Base-by-base conservation (phyloP, 2,888 invertebrate genomes). In the Watsonalla cultraria region DNA sequence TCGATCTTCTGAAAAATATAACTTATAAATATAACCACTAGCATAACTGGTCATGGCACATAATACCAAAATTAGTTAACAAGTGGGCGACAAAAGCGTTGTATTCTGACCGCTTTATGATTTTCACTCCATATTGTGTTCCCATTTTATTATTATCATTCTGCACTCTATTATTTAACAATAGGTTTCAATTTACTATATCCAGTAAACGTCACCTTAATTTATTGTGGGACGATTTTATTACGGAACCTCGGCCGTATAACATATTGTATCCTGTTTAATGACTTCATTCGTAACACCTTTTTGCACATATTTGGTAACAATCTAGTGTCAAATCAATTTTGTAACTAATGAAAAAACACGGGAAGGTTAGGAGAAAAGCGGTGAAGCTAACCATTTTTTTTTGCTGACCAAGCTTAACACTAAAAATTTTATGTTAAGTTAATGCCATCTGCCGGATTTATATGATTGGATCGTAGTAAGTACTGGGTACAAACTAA, bases 101-200 rank as follows among this genome's bases (percentile, higher is more conserved):
- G 24, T 2, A 24, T 24, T 24, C 24, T 68, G 72, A 58, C 70
- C 70, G 68, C 66, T 78, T 78, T 75, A 77, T 75, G 66, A 64
- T 53, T 62, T 69, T 56, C 60, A 62, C 67, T 70, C 74, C 73
- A 65, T 77, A 79, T 67, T 68, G 57, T 60, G 54, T 59, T 64
- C 60, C 60, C 57, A 60, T 56, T 56, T 37, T 37, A 49, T 35
- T 34, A 7, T 15, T 6, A 2, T n/a, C 15, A 49, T 49, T 49
- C 15, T 49, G 51, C 57, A 47, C 47, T 54, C 35, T 46, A 48
- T 51, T 52, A 60, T 60, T 59, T 62, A 57, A 69, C 68, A 68
- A 68, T 64, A 62, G 62, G 57, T 61, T 63, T 62, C 61, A 65
- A 66, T 63, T 63, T 57, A 62, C 62, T 51, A 58, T 58, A 65